Percentiles rank a stretch among this genome's conserved stretches.
Evolutionary conservation across 2,888 invertebrate species (phyloP).

Genomic region (Lithosia quadra): DNA sequence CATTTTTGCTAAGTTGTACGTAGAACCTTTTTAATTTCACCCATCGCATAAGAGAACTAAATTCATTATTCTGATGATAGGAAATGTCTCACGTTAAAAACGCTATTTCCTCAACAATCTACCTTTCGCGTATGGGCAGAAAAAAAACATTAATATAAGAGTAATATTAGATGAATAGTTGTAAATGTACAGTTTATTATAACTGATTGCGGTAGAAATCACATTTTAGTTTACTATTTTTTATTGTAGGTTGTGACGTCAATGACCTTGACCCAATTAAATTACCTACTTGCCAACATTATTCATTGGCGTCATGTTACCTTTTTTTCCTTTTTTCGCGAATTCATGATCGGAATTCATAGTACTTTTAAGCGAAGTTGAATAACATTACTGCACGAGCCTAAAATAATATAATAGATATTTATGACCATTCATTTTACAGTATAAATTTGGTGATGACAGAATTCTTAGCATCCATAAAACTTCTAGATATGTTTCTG

Average conservation of each 20-base stretch:
- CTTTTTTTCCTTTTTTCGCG: too few relatives aligned
- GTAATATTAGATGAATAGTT: slow-evolving; percentile 13
- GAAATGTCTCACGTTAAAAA: slow-evolving; percentile 36
- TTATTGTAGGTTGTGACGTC: slow-evolving; percentile 7
- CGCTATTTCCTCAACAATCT: slow-evolving; percentile 13
- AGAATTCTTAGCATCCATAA: slow-evolving; percentile 59
- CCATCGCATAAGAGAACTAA: slow-evolving; percentile 27
- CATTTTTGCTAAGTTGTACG: neutral
- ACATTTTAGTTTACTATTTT: slow-evolving; percentile 13
- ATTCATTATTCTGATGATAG: slow-evolving; percentile 32
- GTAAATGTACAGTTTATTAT: slow-evolving; percentile 8
- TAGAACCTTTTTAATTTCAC: neutral
- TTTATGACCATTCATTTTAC: slow-evolving; percentile 29
- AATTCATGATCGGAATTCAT: too few relatives aligned
- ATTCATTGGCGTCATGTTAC: neutral
- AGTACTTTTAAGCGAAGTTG: too few relatives aligned
- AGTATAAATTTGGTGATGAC: slow-evolving; percentile 67
- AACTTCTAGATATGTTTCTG: slow-evolving; percentile 59
- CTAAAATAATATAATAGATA: neutral
- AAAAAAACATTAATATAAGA: neutral
- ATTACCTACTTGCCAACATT: neutral
- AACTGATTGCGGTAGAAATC: neutral
- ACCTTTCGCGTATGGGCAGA: slow-evolving; percentile 13
- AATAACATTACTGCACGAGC: neutral
- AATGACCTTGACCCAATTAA: neutral